Evolutionary conservation across 1,140 invertebrate genomes (phyloP).

Genomic region (Zelostemma sp.): DNA sequence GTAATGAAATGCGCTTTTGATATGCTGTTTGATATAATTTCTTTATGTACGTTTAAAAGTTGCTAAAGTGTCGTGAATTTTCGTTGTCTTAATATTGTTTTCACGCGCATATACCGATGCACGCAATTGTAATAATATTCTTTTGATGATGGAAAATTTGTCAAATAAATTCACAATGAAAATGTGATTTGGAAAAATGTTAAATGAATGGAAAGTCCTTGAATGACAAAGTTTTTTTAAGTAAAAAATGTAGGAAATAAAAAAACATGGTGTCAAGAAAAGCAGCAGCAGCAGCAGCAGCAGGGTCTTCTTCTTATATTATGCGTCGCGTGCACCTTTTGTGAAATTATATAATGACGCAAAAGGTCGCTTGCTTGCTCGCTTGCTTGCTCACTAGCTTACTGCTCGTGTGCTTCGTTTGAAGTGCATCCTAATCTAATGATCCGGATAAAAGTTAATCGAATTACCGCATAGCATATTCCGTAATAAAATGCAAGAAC

Average conservation of each 20-base stretch:
- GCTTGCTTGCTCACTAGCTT: conserved; percentile 20
- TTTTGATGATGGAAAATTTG: conserved; percentile 23
- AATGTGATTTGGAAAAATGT: no score
- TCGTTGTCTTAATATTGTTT: neutral
- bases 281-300: no score
- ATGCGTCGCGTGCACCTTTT: neutral
- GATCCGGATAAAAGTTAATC: conserved; percentile 47
- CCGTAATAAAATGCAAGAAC: conserved; percentile 16
- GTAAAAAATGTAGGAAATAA: no score
- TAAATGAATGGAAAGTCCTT: no score
- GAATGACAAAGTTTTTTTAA: neutral
- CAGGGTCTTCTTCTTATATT: no score
- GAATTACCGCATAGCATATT: conserved; percentile 30
- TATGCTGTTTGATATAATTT: no score
- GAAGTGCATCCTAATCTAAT: conserved; percentile 47
- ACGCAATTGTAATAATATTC: conserved; percentile 27
- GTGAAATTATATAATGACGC: neutral
- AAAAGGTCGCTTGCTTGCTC: neutral
- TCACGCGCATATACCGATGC: conserved; percentile 16
- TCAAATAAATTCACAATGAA: conserved; percentile 23
- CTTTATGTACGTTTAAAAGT: neutral
- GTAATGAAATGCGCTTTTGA: no score
- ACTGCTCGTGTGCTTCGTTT: conserved; percentile 36
- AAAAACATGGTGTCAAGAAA: no score
- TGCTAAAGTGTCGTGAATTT: neutral